Base-by-base conservation (phyloP, 2,797 vertebrate species). In the Coranthus polyacanthus region DNA sequence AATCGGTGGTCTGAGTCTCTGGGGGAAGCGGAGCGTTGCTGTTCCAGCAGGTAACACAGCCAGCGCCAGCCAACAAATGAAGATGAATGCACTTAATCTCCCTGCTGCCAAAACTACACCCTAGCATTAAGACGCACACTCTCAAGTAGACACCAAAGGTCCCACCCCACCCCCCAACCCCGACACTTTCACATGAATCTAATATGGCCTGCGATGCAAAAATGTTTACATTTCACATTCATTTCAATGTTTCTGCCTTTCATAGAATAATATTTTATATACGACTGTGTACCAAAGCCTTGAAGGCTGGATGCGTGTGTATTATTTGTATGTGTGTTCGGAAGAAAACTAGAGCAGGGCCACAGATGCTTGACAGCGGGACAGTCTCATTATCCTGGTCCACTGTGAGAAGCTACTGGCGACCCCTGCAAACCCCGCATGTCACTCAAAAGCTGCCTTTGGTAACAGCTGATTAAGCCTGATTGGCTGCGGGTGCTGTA, bases 11-110 rank as follows among this genome's bases (percentile, higher is more conserved):
- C 60, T 56, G 64, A 66, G 66, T 74, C 73, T 83, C 75, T 39
- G 68, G 63, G 54, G 73, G 66, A 70, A 86, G 34, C 41, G 42
- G 68, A 88, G 72, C 54, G 29, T 78, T 73, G 72, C 79, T 68
- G 88, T 70, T 89, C 84, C 73, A 85, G 74, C 67, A 83, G 79
- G 80, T 85, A 87, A 78, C 80, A 57, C 54, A 51, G 54, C 79
- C 47, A 77, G 79, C 43, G 49, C 32, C 54, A 64, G 62, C 63
- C 69, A 54, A 38, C 78, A 91, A 91, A 93, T 90, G 84, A 92
- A 92, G 91, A 92, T 74, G 77, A 91, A 93, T 92, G 79, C 71
- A 74, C 71, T 76, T 87, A 79, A 90, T 91, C 79, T 87, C 53
- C 70, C 37, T 15, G 41, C 75, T 87, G 85, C 82, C 82, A 86